Base-by-base conservation (phyloP, 2,888 invertebrate species). In the Nymphalis polychloros region DNA sequence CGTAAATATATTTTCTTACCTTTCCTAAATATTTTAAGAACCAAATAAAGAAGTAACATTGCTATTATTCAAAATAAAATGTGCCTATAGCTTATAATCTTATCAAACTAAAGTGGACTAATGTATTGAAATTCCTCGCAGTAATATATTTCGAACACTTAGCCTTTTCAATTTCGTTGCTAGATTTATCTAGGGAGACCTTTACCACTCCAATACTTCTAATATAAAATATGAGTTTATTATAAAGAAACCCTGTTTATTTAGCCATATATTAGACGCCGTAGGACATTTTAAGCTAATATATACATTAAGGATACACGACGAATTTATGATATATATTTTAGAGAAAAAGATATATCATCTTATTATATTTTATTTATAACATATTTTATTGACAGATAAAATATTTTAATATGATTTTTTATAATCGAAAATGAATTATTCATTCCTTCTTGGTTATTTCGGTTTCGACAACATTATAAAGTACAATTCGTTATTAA, bases 121-220 rank as follows among this genome's bases (percentile, higher is more conserved):
- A 57, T 41, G 41, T 57, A 57, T 57, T 57, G 57, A 41, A 57
- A 57, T 57, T 57, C 35, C 35, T 16, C 19, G 10, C 35, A 20
- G 57, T 13, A 57, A 57, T 41, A 41, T 41, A 57, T 57, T 19
- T 35, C 19, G 19, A 27, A 41, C 41, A 41, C 57, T 57, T 57
- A 19, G 41, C 57, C 55, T 64, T 64, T 64, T 68, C 64, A 64
- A 64, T 68, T 68, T 64, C 59, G 53, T 64, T 46, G 60, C 46
- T 31, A 60, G 63, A 64, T 52, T 60, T 68, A 68, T 68, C 60
- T 53, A 48, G 55, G 53, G 53, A 55, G 63, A 68, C 60, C 48
- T 60, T 60, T 23, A 60, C 48, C 23, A 60, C 48, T 60, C 20
- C 46, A 59, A 46, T 59, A 46, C 17, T n/a, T 17, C 5, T 48